Evolutionary conservation across 2,797 vertebrate species (phyloP).

Genomic region (Catostomus latipinnis): DNA sequence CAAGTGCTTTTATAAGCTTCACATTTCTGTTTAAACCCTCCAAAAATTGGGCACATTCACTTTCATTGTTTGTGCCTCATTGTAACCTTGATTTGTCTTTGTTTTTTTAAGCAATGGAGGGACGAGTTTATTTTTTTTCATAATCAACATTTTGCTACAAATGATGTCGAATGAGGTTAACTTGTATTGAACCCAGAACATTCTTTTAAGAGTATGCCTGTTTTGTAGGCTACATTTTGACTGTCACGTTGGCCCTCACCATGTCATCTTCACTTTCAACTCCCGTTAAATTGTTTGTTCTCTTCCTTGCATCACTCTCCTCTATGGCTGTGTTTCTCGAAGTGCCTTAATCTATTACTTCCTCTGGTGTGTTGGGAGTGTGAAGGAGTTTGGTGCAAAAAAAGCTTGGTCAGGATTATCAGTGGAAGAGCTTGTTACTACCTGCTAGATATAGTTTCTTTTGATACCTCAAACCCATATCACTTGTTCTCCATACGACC

Average conservation of each 20-base stretch:
- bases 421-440: background rate
- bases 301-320: background rate
- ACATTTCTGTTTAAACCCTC: no score
- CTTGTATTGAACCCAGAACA: no score
- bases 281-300: background rate
- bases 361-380: slow-evolving; percentile 11
- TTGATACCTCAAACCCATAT: slow-evolving; percentile 16
- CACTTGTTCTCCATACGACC: background rate
- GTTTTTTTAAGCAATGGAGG: no score
- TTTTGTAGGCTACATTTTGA: slow-evolving; percentile 3
- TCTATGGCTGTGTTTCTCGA: background rate
- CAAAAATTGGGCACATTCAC: no score
- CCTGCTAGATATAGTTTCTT: slow-evolving; percentile 1
- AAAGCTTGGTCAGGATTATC: slow-evolving; percentile 17
- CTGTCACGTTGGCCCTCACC: background rate
- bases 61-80: no score
- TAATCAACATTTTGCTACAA: no score
- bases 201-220: background rate
- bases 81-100: no score
- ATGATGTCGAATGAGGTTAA: no score
- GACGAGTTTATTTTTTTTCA: no score
- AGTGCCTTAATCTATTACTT: slow-evolving; percentile 49
- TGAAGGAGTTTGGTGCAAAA: slow-evolving; percentile 1
- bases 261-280: background rate
- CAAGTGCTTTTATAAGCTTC: no score